Evolutionary conservation across 2,888 invertebrate genomes (phyloP), one percentile per base, ranked within the genome.

Genomic region (Eupithecia dodoneata): DNA sequence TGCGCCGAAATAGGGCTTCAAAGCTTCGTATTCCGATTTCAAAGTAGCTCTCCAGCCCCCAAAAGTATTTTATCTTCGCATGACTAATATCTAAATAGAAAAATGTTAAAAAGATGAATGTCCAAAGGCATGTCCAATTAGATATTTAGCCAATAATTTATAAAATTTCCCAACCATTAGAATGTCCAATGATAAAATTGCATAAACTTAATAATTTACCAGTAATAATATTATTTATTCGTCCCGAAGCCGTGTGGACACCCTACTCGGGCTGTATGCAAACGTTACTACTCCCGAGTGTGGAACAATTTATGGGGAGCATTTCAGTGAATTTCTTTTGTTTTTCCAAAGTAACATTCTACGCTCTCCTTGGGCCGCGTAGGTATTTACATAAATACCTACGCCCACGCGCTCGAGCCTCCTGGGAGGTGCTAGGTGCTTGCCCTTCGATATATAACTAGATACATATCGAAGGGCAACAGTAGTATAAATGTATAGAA

Each of bases 301-400:
- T 88, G 86, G 90, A 85, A 92, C 92, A 93, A 94, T 94, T 94
- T 94, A 94, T 94, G 92, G 93, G 89, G 86, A 89, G 90, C 91
- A 92, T 93, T 93, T 89, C 91, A 87, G 90, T 87, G 93, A 91
- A 92, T 93, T 93, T 93, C 90, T 91, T 93, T 94, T 94, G 93
- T 92, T 93, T 93, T 88, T 91, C 89, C 87, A 88, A 91, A 91
- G 90, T 89, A 90, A 88, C 87, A 83, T 85, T 85, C 87, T 80
- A 75, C 79, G 78, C 79, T 80, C 82, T 81, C 81, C 81, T 81
- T 80, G 82, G 84, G 81, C 85, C 76, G 71, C 83, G 84, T 85
- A 82, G 81, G 82, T 85, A 88, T 87, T 84, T 88, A 86, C 87
- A 87, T 88, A 83, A 78, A 81, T 83, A 83, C 80, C 81, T 84